Evolutionary conservation across 2,888 invertebrate species (phyloP).

Genomic region (Metallyticus violacea): DNA sequence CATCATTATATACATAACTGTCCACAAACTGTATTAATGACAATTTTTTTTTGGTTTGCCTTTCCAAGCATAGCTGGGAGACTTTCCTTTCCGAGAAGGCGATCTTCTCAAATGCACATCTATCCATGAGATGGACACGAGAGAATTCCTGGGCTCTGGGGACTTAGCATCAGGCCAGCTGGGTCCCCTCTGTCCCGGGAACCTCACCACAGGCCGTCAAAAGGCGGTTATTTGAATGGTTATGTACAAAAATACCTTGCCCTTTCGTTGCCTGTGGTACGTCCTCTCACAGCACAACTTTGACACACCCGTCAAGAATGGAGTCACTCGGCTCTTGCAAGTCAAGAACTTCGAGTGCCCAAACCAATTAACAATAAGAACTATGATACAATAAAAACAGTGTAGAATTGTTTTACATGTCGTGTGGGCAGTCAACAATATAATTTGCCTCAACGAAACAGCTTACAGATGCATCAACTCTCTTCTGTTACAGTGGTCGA

Average conservation of each 20-base stretch:
- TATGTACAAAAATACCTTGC: neutral
- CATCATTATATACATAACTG: slow-evolving; percentile 19
- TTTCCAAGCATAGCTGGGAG: neutral
- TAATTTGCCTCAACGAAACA: slow-evolving; percentile 30
- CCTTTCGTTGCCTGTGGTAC: neutral
- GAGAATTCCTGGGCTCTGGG: neutral
- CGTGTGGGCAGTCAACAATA: slow-evolving; percentile 17
- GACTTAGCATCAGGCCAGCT: neutral
- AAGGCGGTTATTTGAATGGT: neutral
- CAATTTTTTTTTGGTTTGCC: neutral
- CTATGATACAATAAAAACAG: slow-evolving; percentile 9
- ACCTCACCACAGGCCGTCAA: neutral
- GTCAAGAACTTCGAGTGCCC: too few relatives aligned
- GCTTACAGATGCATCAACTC: slow-evolving; percentile 30
- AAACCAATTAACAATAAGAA: slow-evolving; percentile 6
- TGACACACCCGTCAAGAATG: neutral
- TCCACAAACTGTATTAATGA: slow-evolving; percentile 2
- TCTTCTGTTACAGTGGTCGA: neutral
- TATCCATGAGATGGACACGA: neutral
- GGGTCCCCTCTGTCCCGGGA: neutral
- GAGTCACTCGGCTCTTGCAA: neutral
- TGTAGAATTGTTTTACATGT: neutral
- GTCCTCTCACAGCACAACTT: neutral
- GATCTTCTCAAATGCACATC: slow-evolving; percentile 9
- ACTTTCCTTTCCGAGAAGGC: too few relatives aligned